These are phyloP conservation scores for Himalopsyche tibetana DNA, from an alignment of 2,888 invertebrate genomes.

Conservation along the genomic window DNA sequence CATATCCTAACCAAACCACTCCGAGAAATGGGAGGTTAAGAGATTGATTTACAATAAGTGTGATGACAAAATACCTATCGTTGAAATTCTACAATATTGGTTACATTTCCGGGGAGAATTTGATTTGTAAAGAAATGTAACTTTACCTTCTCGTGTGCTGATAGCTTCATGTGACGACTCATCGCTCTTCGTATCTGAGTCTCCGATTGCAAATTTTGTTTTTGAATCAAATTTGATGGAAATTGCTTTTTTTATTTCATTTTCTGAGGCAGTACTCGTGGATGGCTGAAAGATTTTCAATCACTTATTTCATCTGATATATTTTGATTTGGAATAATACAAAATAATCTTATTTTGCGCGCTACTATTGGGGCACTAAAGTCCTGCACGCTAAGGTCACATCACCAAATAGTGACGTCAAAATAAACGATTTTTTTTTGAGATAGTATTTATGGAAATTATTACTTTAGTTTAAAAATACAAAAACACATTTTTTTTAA, in stretches of 20 bases:
- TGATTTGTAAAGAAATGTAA: background rate
- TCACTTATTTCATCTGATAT: too few species aligned
- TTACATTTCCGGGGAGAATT: background rate
- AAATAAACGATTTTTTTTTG: too few species aligned
- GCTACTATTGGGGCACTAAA: too few species aligned
- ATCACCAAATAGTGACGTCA: too few species aligned
- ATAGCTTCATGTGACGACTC: conserved; percentile 22
- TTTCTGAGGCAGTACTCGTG: background rate
- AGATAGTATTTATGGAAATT: too few species aligned
- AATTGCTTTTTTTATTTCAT: background rate
- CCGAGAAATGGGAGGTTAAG: background rate
- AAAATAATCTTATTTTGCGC: too few species aligned
- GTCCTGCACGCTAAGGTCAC: too few species aligned
- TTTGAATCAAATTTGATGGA: conserved; percentile 34
- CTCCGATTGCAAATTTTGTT: conserved; percentile 14
- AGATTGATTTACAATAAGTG: background rate
- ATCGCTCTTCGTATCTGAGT: conserved; percentile 9
- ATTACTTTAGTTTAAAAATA: too few species aligned
- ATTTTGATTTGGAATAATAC: too few species aligned
- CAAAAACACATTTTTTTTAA: too few species aligned
- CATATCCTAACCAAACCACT: too few species aligned
- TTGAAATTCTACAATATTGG: background rate
- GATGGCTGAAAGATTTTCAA: background rate
- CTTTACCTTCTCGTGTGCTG: background rate
- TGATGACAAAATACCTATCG: too few species aligned